A percentile compares a stretch with the other conserved stretches of the same genome.
These are phyloP conservation scores for Cryptosula pallasiana DNA, from an alignment of 2,888 invertebrate species.

Conservation along the genomic window DNA sequence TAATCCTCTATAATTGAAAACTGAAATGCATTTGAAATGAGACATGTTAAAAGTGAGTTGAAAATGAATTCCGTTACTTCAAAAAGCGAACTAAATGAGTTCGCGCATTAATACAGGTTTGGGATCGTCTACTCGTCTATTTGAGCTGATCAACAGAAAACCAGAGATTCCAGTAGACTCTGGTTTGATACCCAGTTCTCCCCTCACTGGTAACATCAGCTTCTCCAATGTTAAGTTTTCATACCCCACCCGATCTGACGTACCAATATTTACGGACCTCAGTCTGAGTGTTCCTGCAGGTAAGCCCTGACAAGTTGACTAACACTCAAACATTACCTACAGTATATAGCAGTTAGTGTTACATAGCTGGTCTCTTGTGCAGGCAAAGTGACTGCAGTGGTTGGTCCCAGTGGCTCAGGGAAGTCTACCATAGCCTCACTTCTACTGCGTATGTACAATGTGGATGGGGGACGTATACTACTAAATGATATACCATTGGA, in stretches of 20 bases:
- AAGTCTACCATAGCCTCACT: constrained; percentile 86
- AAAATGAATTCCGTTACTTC: too few species aligned
- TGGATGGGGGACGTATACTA: constrained; percentile 61
- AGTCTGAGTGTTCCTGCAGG: constrained; percentile 62
- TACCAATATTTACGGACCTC: constrained; percentile 63
- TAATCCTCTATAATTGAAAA: too few species aligned
- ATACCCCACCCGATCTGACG: constrained; percentile 65
- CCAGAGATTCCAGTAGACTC: constrained; percentile 66
- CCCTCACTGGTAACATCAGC: constrained; percentile 63
- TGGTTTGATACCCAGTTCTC: not conserved
- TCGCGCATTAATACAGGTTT: too few species aligned
- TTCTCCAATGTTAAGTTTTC: constrained; percentile 70
- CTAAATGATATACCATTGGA: constrained; percentile 74
- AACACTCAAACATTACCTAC: too few species aligned
- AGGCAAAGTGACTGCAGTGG: constrained; percentile 69
- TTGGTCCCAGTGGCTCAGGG: constrained; percentile 89
- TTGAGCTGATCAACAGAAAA: constrained; percentile 78
- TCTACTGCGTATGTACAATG: constrained; percentile 74
- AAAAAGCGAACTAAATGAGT: too few species aligned
- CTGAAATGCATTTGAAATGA: too few species aligned
- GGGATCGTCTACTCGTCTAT: constrained; percentile 82
- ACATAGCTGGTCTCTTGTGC: too few species aligned
- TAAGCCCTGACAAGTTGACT: too few species aligned
- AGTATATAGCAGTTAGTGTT: too few species aligned
- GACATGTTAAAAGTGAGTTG: too few species aligned